Evolutionary conservation across 1,140 invertebrate species (phyloP), one percentile per base, ranked within the genome.

Genomic region (Onthophagus taurus): DNA sequence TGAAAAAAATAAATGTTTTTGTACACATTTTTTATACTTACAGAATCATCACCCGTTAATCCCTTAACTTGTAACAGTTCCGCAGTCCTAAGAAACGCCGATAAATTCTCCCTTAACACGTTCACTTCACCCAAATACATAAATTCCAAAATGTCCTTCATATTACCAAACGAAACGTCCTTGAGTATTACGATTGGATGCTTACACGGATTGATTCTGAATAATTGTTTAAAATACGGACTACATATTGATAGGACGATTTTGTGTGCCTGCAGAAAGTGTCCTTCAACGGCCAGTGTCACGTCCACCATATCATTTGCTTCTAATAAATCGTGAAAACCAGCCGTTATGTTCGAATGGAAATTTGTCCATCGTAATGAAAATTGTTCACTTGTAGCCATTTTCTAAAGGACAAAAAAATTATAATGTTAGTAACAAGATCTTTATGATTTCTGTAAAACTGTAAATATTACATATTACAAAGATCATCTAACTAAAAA

Each of bases 121-220:
- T 90, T 91, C 6, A 93, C 89, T 68, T 92, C 88, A 42, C 89
- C 89, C 62, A 80, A 75, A 59, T 90, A 90, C 78, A 88, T 86
- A 62, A 87, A 88, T 60, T 85, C 80, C 48, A 88, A 66, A 23
- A 89, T 73, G 48, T 83, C 81, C 53, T 80, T 76, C 44, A 89
- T 68, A 63, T 88, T 81, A 53, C 80, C 77, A 53, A 79, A 81
- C 20, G 76, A 73, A 11, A 89, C 80, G 72, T 87, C 83, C 57
- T 83, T 79, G 53, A 88, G 69, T 51, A 86, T 83, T 42, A 89
- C 81, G 57, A 88, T 84, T 2, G 85, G 63, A 57, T 65, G 63
- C 38, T 64, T 60, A 38, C 63, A 65, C 1, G 63, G 61, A 49
- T 66, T 65, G 14, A 71, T 66, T 54, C 72, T 70, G 51, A 83